These are phyloP conservation scores for Cardiocondyla obscurior DNA, from an alignment of 1,140 invertebrate species.

Conservation along the genomic window DNA sequence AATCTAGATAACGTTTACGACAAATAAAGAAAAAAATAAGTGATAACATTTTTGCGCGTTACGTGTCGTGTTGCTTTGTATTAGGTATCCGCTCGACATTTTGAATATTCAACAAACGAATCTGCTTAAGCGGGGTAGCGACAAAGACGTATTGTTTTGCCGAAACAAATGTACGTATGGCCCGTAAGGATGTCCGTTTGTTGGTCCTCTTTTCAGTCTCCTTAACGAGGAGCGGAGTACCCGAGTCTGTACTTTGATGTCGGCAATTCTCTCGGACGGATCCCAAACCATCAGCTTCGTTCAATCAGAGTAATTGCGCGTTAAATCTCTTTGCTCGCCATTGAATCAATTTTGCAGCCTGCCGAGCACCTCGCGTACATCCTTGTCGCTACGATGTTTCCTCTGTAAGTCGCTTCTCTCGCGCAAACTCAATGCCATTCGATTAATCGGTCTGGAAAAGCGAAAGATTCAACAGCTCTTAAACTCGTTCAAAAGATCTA, in stretches of 20 bases:
- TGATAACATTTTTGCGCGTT: background rate
- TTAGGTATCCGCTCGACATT: background rate
- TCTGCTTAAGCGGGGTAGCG: background rate
- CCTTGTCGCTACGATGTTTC: constrained; percentile 32
- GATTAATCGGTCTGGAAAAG: constrained; percentile 35
- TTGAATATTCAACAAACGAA: background rate
- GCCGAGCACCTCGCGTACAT: constrained; percentile 37
- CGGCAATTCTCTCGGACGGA: constrained; percentile 41
- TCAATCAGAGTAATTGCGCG: constrained; percentile 79
- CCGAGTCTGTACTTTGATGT: constrained; percentile 71
- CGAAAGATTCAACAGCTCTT: background rate
- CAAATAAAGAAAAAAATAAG: no score
- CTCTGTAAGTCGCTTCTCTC: constrained; percentile 13
- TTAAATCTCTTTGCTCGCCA: constrained; percentile 71
- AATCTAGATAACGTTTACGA: no score
- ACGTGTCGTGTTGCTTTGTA: background rate
- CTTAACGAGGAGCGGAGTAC: constrained; percentile 60
- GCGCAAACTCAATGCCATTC: background rate
- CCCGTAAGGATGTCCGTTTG: constrained; percentile 38
- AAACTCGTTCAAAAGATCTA: background rate
- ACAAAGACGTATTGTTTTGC: constrained; percentile 28
- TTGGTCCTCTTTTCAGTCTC: constrained; percentile 57
- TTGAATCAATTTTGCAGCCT: constrained; percentile 72
- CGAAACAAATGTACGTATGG: constrained; percentile 24
- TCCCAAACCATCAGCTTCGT: constrained; percentile 46